phyloP scores from a whole-genome alignment of 2,113 vertebrate species.

The Zosterops borbonicus region DNA sequence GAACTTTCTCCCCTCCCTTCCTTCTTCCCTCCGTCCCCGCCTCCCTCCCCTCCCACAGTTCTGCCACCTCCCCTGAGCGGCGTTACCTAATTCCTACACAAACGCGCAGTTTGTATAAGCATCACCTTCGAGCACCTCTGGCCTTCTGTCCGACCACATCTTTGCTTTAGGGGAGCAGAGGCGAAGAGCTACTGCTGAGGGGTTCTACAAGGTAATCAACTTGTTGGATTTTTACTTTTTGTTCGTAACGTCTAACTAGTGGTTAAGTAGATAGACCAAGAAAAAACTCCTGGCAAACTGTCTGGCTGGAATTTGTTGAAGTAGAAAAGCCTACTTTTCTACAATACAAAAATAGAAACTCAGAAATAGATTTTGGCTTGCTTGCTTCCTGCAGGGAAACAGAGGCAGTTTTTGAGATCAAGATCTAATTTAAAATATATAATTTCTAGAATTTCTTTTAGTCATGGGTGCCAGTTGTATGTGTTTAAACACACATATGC shows the following conservation, averaged over 20 bases:
- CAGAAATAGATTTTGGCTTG: background rate
- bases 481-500: background rate
- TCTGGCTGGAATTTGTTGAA: background rate
- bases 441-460: background rate
- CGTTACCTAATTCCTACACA: constrained; percentile 19
- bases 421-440: background rate
- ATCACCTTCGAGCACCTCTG: background rate
- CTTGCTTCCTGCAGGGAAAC: background rate
- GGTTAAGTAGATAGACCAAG: background rate
- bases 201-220: constrained; percentile 51
- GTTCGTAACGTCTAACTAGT: background rate
- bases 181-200: background rate
- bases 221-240: background rate
- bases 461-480: background rate
- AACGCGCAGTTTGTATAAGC: constrained; percentile 5
- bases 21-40: background rate
- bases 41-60: background rate
- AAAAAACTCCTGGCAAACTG: background rate
- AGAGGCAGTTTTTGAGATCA: background rate
- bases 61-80: constrained; percentile 49
- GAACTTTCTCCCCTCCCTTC: background rate
- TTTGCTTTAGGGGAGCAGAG: background rate
- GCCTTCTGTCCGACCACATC: background rate
- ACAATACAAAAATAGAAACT: background rate
- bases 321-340: background rate